A percentile compares a stretch with the other conserved stretches of the same genome.
These are phyloP conservation scores for Ophion costatus DNA, from an alignment of 2,888 invertebrate genomes.

Conservation along the genomic window DNA sequence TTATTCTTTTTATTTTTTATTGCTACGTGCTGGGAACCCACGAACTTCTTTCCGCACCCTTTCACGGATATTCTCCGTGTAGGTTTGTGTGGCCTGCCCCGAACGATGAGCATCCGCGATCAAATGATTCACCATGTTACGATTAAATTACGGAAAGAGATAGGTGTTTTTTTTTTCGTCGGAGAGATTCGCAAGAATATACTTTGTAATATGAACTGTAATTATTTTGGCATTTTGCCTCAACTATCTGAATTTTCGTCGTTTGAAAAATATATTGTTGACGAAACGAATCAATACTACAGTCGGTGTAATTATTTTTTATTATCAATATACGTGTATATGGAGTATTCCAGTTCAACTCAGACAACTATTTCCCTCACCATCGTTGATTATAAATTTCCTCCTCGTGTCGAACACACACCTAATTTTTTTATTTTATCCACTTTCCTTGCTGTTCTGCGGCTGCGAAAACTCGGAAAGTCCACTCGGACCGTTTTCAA, in stretches of 20 bases:
- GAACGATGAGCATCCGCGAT: constrained; percentile 23
- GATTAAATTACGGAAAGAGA: neutral
- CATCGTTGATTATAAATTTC: too few relatives aligned
- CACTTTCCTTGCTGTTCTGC: too few relatives aligned
- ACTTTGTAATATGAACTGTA: neutral
- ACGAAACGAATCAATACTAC: too few relatives aligned
- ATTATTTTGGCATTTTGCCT: neutral
- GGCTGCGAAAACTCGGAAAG: too few relatives aligned
- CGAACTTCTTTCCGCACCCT: constrained; percentile 36
- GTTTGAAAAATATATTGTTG: too few relatives aligned
- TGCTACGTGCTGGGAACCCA: constrained; percentile 8
- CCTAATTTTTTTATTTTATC: too few relatives aligned
- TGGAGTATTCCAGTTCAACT: too few relatives aligned
- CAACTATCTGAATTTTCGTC: neutral
- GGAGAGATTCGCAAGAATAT: neutral
- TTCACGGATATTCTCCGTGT: constrained; percentile 16
- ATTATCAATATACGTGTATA: neutral
- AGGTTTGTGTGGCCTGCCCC: constrained; percentile 5
- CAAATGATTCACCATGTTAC: constrained; percentile 23
- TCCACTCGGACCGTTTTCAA: too few relatives aligned
- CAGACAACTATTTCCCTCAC: too few relatives aligned
- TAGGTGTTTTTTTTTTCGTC: neutral
- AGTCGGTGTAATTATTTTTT: neutral
- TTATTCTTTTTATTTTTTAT: neutral
- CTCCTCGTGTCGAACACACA: too few relatives aligned